These are phyloP conservation scores for Xestia c-nigrum DNA, from an alignment of 2,888 invertebrate genomes.

Conservation along the genomic window DNA sequence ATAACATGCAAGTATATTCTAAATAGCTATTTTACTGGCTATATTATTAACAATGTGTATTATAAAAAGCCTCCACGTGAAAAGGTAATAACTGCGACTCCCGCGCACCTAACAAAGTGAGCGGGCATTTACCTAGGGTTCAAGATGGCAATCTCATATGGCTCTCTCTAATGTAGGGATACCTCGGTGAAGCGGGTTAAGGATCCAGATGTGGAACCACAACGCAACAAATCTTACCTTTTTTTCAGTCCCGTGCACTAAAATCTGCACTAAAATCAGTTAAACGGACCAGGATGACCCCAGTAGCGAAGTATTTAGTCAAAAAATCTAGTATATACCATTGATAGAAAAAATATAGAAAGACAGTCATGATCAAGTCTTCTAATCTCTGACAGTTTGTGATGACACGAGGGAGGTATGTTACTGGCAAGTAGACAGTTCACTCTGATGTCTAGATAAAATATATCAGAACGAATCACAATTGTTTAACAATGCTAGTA, in stretches of 20 bases:
- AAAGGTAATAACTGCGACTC: neutral
- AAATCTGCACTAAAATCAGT: no score
- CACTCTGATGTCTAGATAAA: neutral
- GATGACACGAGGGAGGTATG: neutral
- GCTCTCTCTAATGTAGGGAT: no score
- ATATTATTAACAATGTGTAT: neutral
- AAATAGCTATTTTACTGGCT: neutral
- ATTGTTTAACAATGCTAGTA: neutral
- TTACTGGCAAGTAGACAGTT: neutral
- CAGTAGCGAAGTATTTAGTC: neutral
- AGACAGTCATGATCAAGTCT: neutral
- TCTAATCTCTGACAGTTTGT: neutral
- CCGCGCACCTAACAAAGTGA: no score
- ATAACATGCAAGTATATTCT: neutral
- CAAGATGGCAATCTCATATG: neutral
- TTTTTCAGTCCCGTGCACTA: neutral
- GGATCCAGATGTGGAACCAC: neutral
- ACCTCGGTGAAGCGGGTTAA: neutral
- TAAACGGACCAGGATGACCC: neutral
- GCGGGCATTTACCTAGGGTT: neutral
- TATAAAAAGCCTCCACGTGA: neutral
- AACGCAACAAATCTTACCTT: neutral
- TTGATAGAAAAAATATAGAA: neutral
- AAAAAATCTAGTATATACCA: neutral
- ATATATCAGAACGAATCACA: neutral